These are phyloP conservation scores for Sebastes cheni DNA, from an alignment of 2,797 vertebrate species.

Conservation along the genomic window DNA sequence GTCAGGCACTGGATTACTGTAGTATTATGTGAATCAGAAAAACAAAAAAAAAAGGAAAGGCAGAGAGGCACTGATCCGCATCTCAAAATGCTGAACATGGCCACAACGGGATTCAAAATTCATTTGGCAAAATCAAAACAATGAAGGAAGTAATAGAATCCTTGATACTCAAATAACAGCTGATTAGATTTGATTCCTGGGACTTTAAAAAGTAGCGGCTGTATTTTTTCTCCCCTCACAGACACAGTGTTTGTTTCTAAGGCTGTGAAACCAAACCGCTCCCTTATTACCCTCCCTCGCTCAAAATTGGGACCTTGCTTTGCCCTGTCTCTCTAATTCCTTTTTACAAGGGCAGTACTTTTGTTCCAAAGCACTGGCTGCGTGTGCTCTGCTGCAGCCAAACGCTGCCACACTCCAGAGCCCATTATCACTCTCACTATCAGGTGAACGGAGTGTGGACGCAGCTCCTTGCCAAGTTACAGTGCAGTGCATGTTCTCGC, in stretches of 20 bases:
- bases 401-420: constrained; percentile 41
- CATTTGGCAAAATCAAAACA: constrained; percentile 36
- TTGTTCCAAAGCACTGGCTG: constrained; percentile 41
- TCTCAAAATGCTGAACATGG: constrained; percentile 21
- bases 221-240: constrained; percentile 24
- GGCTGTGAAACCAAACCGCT: constrained; percentile 54
- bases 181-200: constrained; percentile 45
- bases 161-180: constrained; percentile 28
- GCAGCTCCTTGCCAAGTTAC: constrained; percentile 42
- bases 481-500: constrained; percentile 43
- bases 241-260: constrained; percentile 54
- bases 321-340: constrained; percentile 41
- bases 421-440: constrained; percentile 61
- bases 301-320: constrained; percentile 35
- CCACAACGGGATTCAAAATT: constrained; percentile 37
- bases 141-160: constrained; percentile 7
- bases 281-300: constrained; percentile 47
- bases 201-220: constrained; percentile 39
- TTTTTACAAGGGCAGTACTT: constrained; percentile 57
- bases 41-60: constrained; percentile 1
- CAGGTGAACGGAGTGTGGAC: constrained; percentile 55
- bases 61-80: constrained; percentile 23
- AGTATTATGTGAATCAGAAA: constrained; percentile 3
- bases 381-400: constrained; percentile 17
- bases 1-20: not conserved